phyloP scores from a whole-genome alignment of 2,797 vertebrate species.

The Anas georgica region DNA sequence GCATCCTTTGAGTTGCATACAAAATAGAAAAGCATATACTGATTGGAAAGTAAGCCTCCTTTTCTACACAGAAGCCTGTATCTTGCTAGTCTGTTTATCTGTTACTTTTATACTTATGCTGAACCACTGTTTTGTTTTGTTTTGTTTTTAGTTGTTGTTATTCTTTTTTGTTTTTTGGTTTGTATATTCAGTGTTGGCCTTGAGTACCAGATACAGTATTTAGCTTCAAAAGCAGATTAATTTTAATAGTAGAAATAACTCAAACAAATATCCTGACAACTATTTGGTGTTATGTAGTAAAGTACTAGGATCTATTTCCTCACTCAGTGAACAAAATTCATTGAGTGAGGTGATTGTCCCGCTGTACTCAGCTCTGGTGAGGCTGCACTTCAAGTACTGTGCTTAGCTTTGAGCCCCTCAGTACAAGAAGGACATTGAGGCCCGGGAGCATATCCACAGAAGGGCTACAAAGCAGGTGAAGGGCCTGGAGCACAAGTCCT shows the following conservation, averaged over 20 bases:
- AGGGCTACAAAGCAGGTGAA: no score
- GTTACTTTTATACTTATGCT: not conserved
- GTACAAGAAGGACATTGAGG: no score
- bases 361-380: no score
- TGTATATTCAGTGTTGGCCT: not conserved
- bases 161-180: not conserved
- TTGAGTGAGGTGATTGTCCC: no score
- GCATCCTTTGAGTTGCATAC: not conserved
- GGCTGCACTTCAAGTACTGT: no score
- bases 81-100: not conserved
- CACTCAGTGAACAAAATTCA: not conserved
- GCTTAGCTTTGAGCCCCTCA: no score
- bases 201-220: not conserved
- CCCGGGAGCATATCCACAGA: no score
- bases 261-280: not conserved
- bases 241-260: not conserved
- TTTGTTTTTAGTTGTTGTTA: no score
- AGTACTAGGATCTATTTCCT: not conserved
- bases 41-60: not conserved
- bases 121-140: not conserved
- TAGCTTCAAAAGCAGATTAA: not conserved
- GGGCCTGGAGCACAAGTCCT: no score
- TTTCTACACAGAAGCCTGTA: not conserved
- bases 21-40: not conserved
- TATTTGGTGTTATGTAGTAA: not conserved